These are phyloP conservation scores for Lithosia quadra DNA, from an alignment of 2,888 invertebrate species.

Conservation along the genomic window DNA sequence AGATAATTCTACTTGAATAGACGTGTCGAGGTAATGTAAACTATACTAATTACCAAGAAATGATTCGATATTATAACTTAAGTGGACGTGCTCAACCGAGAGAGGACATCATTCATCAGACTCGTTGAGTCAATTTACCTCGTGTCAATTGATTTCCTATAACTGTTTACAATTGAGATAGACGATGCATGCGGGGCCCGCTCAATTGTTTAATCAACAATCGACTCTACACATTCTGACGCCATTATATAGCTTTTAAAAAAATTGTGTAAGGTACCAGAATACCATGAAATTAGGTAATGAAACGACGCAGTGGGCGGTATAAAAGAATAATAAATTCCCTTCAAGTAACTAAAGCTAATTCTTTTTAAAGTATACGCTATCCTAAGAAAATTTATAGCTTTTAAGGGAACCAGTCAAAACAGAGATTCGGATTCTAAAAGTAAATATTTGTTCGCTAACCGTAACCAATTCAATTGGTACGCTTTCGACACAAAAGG, in stretches of 20 bases:
- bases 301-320: slow-evolving; percentile 55
- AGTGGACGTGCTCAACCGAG: slow-evolving; percentile 44
- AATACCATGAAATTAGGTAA: slow-evolving; percentile 38
- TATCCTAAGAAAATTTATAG: slow-evolving; percentile 42
- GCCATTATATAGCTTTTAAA: slow-evolving; percentile 61
- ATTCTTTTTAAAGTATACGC: slow-evolving; percentile 29
- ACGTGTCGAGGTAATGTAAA: slow-evolving; percentile 35
- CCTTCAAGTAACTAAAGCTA: slow-evolving; percentile 36
- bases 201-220: slow-evolving; percentile 81
- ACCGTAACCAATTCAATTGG: slow-evolving; percentile 56
- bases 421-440: slow-evolving; percentile 52
- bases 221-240: slow-evolving; percentile 70
- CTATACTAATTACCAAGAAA: slow-evolving; percentile 33
- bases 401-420: slow-evolving; percentile 47
- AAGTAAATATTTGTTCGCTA: slow-evolving; percentile 56
- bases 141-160: slow-evolving; percentile 85
- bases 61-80: slow-evolving; percentile 38
- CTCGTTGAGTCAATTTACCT: slow-evolving; percentile 70
- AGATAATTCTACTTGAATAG: slow-evolving; percentile 26
- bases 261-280: slow-evolving; percentile 57
- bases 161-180: slow-evolving; percentile 82
- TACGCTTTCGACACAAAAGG: slow-evolving; percentile 50
- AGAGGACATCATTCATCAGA: slow-evolving; percentile 65
- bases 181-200: slow-evolving; percentile 80
- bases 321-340: slow-evolving; percentile 55